These are phyloP conservation scores for Cephalopterus ornatus DNA, from an alignment of 2,113 vertebrate genomes.

Conservation along the genomic window DNA sequence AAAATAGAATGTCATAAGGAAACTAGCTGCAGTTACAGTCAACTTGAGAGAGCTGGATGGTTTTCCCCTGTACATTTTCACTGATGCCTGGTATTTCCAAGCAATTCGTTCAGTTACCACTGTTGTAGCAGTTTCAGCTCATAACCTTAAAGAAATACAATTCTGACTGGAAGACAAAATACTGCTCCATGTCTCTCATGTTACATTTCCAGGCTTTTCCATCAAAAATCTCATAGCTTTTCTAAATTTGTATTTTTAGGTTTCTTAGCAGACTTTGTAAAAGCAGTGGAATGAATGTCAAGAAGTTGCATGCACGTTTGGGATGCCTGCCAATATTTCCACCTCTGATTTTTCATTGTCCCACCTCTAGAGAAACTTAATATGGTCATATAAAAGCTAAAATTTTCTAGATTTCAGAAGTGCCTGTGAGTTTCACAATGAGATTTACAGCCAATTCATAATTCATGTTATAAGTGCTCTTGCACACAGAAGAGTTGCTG, in stretches of 20 bases:
- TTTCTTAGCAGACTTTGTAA: not conserved
- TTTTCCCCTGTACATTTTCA: not conserved
- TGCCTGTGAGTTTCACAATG: not conserved
- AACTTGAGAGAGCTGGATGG: not conserved
- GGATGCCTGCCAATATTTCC: not conserved
- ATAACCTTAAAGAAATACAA: not conserved
- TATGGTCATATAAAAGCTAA: not conserved
- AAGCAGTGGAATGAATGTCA: not conserved
- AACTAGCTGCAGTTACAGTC: not conserved
- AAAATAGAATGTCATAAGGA: not conserved
- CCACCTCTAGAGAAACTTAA: not conserved
- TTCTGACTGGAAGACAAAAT: not conserved
- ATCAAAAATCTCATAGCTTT: not conserved
- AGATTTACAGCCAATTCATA: not conserved
- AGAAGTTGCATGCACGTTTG: not conserved
- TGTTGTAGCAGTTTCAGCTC: not conserved
- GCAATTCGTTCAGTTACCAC: not conserved
- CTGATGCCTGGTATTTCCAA: not conserved
- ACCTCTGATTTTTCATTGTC: not conserved
- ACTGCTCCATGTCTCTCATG: not conserved
- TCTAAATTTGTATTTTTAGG: not conserved
- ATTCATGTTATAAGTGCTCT: not conserved
- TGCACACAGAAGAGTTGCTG: not conserved
- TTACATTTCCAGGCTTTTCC: not conserved
- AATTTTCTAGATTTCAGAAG: not conserved